Percentiles rank a stretch among this genome's conserved stretches.
Evolutionary conservation across 2,113 vertebrate species (phyloP).

Genomic region (Platanista minor): DNA sequence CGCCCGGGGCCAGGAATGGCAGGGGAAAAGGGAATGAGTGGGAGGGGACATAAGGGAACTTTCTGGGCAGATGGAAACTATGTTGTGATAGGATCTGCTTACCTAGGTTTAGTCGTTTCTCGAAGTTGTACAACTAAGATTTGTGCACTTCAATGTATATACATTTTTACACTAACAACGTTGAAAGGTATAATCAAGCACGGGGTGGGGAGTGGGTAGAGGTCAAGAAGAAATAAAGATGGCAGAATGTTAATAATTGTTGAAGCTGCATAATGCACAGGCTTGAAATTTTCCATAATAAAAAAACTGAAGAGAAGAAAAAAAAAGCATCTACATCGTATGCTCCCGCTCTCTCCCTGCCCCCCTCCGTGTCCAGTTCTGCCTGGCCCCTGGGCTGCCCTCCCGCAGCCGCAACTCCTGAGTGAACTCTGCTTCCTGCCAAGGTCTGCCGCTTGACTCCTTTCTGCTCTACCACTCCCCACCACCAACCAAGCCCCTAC

Average conservation of each 20-base stretch:
- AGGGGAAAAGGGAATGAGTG: background rate
- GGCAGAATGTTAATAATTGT: background rate
- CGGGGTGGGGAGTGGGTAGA: background rate
- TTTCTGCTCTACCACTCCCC: background rate
- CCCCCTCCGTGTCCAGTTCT: background rate
- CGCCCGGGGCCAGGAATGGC: background rate
- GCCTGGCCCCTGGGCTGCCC: background rate
- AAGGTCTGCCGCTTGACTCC: background rate
- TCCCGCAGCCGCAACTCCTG: background rate
- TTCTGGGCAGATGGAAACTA: background rate
- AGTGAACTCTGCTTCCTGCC: background rate
- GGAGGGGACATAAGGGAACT: background rate
- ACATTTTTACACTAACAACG: background rate
- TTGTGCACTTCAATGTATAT: background rate
- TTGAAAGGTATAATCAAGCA: background rate
- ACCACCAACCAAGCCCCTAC: background rate
- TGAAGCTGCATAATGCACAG: background rate
- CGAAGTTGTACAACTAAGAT: background rate
- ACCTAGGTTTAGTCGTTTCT: background rate
- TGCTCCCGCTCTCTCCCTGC: background rate
- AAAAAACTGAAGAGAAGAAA: background rate
- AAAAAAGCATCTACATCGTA: background rate
- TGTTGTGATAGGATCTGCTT: background rate
- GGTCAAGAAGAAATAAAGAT: background rate
- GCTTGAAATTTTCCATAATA: slow-evolving; percentile 16